Percentiles rank a stretch among this genome's conserved stretches.
Conservation (phyloP, 1,140 invertebrate species). For the Globodera ellingtonae region DNA sequence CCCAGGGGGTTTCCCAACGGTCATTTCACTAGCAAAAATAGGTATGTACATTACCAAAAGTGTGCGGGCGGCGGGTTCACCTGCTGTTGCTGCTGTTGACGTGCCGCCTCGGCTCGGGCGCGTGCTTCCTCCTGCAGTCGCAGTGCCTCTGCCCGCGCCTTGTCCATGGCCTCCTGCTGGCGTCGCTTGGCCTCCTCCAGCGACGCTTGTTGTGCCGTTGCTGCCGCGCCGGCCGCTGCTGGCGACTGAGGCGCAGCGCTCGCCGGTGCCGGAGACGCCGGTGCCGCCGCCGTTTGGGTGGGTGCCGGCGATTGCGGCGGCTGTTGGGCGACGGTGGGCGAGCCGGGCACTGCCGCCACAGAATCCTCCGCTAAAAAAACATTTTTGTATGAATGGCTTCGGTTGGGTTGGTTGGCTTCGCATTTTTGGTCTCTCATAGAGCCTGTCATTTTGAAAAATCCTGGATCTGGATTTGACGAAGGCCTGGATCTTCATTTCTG, state of each 20-base stretch:
- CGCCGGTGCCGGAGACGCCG: background rate
- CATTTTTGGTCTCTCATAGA: too few relatives aligned
- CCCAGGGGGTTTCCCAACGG: too few relatives aligned
- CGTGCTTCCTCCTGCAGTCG: slow-evolving; percentile 22
- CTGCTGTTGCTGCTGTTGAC: slow-evolving; percentile 27
- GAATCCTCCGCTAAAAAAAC: background rate
- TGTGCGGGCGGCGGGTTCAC: too few relatives aligned
- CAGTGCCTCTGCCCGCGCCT: slow-evolving; percentile 22
- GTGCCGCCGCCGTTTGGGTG: background rate
- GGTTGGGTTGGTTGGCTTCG: too few relatives aligned
- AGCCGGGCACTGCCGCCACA: too few relatives aligned
- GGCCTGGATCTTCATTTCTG: too few relatives aligned
- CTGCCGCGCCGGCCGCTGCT: background rate
- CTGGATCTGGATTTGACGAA: too few relatives aligned
- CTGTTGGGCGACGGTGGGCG: background rate
- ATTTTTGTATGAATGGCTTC: too few relatives aligned
- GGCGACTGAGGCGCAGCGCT: background rate
- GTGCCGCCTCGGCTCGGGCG: slow-evolving; percentile 26
- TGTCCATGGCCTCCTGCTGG: slow-evolving; percentile 29
- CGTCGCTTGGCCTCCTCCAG: slow-evolving; percentile 20
- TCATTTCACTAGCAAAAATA: too few relatives aligned
- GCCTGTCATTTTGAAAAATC: too few relatives aligned
- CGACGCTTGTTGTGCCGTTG: slow-evolving; percentile 14
- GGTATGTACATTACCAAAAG: too few relatives aligned
- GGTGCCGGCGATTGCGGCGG: background rate